These are phyloP conservation scores for Onthophagus sagittarius DNA, from an alignment of 2,888 invertebrate genomes.

Conservation along the genomic window DNA sequence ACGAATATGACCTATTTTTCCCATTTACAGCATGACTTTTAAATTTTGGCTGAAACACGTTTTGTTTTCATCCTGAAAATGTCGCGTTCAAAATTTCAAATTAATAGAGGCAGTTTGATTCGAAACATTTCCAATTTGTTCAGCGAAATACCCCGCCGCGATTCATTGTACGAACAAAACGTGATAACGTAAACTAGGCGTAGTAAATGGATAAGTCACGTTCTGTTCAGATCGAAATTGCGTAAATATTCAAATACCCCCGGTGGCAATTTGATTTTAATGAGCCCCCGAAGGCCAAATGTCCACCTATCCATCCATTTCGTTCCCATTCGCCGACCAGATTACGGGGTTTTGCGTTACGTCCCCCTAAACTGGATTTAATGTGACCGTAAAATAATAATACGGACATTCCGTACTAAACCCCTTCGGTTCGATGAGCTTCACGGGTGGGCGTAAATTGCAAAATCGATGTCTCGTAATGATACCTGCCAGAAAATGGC, in stretches of 20 bases:
- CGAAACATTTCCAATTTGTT: too few relatives aligned
- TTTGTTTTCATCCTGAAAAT: too few relatives aligned
- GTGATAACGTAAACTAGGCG: too few relatives aligned
- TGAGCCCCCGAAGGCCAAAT: not conserved
- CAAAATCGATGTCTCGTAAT: conserved; percentile 7
- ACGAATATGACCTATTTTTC: too few relatives aligned
- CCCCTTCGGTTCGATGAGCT: not conserved
- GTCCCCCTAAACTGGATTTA: conserved; percentile 6
- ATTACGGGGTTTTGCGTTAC: not conserved
- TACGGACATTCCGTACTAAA: not conserved
- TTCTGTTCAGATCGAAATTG: not conserved
- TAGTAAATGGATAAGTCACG: not conserved
- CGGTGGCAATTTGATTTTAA: not conserved
- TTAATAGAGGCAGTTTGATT: too few relatives aligned
- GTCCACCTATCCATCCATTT: too few relatives aligned
- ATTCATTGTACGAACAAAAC: too few relatives aligned
- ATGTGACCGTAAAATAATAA: conserved; percentile 11
- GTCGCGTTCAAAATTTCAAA: too few relatives aligned
- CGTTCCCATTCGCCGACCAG: not conserved
- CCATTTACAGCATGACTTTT: too few relatives aligned
- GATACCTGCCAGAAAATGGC: conserved; percentile 2
- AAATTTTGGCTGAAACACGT: too few relatives aligned
- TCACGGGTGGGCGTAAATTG: not conserved
- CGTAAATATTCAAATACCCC: not conserved
- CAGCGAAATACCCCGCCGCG: too few relatives aligned